Evolutionary conservation across 2,113 vertebrate species (phyloP).

Genomic region (Microtus richardsoni): DNA sequence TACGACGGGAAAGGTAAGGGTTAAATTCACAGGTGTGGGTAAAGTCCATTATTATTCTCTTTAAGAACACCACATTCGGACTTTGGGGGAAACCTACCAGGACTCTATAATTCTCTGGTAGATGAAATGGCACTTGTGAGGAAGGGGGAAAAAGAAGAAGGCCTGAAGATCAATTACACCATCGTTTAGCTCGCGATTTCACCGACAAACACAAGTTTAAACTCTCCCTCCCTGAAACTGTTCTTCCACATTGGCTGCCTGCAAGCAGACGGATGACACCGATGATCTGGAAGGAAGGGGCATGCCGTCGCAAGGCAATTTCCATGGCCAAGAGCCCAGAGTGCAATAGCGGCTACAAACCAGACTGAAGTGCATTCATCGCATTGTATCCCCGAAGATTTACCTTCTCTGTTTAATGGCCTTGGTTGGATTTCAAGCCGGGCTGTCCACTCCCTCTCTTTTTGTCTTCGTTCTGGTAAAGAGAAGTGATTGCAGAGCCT

Average conservation of each 20-base stretch:
- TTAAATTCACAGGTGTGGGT: not conserved
- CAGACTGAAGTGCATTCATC: not conserved
- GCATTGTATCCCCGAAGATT: constrained; percentile 29
- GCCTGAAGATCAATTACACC: not conserved
- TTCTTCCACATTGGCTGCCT: not conserved
- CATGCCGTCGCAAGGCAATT: not conserved
- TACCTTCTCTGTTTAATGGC: not conserved
- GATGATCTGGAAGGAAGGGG: not conserved
- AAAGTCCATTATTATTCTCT: not conserved
- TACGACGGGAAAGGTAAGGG: constrained; percentile 5
- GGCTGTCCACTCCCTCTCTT: not conserved
- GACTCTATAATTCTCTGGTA: constrained; percentile 19
- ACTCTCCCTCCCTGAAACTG: not conserved
- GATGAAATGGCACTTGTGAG: constrained; percentile 43
- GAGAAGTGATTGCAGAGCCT: not conserved
- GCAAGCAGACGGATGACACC: not conserved
- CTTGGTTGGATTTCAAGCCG: constrained; percentile 29
- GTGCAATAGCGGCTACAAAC: not conserved
- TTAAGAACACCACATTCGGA: constrained; percentile 8
- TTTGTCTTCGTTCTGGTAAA: not conserved
- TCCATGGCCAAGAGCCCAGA: not conserved
- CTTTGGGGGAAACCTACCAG: not conserved
- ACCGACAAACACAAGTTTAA: constrained; percentile 16
- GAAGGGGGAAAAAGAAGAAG: not conserved
- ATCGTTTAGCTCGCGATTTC: not conserved